Base-by-base conservation (phyloP, 2,113 vertebrate genomes). In the Megaceryle torquata region DNA sequence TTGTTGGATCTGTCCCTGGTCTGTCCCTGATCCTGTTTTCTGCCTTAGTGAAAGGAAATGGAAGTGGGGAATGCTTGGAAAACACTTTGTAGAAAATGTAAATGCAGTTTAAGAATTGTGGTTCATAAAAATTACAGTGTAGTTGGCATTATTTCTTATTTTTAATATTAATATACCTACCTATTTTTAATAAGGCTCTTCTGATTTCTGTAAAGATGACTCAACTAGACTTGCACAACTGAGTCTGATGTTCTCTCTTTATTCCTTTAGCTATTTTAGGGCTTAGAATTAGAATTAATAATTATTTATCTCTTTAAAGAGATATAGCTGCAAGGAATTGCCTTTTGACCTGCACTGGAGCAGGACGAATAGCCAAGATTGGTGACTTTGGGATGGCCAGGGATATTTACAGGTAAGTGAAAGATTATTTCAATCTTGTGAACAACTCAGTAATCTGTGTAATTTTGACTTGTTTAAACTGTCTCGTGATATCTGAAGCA, bases 381-480 rank as follows among this genome's bases (percentile, higher is more conserved):
- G 99, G 99, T 82, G 99, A 99, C 96, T 99, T 99, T 61, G 98
- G 99, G 69, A 99, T 99, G 99, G 99, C 99, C 44, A 98, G 99
- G 83, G 99, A 98, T 91, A 99, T 99, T 96, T 99, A 99, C 96
- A 98, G 98, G 99, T 99, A 90, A 57, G 91, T 41, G 46, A 70
- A 85, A 78, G 43, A 15, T 37, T 31, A 14, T 88, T 69, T 87
- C 57, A 64, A 31, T 65, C 53, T 39, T 61, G 22, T 54, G 31
- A 60, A 17, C 53, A 74, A 82, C 70, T 79, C 5, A 0, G 9
- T 53, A 65, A 82, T 59, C 43, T 51, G 41, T 72, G 35, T 67
- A 2, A 13, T 44, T 83, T 68, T 88, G 35, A 50, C 29, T 1
- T 1, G 5, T 85, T 60, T 70, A 72, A 90, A 57, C 22, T 39